Conservation (phyloP, 2,797 vertebrate genomes). For the Aldrovandia affinis region DNA sequence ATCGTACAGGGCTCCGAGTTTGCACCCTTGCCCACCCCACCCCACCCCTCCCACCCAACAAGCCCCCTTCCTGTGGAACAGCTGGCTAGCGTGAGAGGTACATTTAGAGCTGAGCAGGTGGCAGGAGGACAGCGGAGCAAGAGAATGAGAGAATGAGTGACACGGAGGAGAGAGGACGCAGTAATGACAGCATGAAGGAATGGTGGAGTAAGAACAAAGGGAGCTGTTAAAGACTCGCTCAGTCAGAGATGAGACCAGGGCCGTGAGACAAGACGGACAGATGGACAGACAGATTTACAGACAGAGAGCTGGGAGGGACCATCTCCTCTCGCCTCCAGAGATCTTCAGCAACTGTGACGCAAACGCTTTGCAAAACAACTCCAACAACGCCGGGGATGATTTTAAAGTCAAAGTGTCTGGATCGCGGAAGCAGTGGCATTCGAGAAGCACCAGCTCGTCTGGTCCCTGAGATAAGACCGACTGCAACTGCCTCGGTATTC, state of each 20-base stretch:
- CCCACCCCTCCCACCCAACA: neutral
- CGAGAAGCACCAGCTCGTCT: neutral
- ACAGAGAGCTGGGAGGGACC: neutral
- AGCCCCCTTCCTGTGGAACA: slow-evolving; percentile 45
- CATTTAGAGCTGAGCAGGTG: slow-evolving; percentile 42
- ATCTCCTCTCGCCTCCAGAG: neutral
- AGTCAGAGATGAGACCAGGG: neutral
- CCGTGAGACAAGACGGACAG: neutral
- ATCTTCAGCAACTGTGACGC: neutral
- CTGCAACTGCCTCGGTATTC: neutral
- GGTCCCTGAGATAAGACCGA: neutral
- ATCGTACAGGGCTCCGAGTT: neutral
- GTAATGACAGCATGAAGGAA: neutral
- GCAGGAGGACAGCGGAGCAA: slow-evolving; percentile 35
- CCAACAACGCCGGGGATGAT: neutral
- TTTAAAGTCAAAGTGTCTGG: slow-evolving; percentile 4
- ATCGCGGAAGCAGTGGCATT: neutral
- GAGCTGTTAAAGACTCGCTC: neutral
- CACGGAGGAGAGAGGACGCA: slow-evolving; percentile 33
- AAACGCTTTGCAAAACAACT: neutral
- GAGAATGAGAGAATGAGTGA: neutral
- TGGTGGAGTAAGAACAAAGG: neutral
- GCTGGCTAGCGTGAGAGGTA: slow-evolving; percentile 51
- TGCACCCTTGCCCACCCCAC: neutral
- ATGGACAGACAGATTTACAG: neutral